These are phyloP conservation scores for Morpho deidamia DNA, from an alignment of 2,888 invertebrate species.

Conservation along the genomic window DNA sequence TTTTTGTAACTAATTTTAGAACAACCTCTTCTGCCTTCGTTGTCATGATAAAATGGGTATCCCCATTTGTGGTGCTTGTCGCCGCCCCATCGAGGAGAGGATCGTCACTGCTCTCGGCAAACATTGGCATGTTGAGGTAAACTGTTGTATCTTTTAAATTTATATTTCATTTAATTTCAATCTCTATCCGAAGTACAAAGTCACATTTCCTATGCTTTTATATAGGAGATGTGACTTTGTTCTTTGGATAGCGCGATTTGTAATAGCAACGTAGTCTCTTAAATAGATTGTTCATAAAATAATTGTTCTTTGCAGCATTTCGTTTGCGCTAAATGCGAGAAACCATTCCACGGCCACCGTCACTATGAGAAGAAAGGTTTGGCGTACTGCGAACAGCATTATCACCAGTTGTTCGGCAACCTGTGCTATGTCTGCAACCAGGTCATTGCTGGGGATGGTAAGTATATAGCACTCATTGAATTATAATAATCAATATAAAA, in stretches of 20 bases:
- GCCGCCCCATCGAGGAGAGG: conserved; percentile 98
- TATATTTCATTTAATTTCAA: neutral
- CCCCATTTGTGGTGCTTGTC: conserved; percentile 99
- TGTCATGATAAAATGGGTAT: conserved; percentile 99
- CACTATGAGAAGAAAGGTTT: conserved; percentile 99
- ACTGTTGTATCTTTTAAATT: neutral
- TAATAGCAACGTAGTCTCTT: no score
- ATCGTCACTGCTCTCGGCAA: conserved; percentile 99
- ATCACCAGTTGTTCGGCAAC: conserved; percentile 99
- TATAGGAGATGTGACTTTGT: no score
- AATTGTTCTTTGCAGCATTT: conserved; percentile 86
- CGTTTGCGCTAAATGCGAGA: conserved; percentile 99
- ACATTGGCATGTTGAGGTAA: conserved; percentile 98
- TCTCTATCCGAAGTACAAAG: no score
- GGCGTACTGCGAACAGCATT: conserved; percentile 99
- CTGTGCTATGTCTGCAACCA: conserved; percentile 99
- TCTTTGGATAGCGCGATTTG: no score
- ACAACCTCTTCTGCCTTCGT: conserved; percentile 97
- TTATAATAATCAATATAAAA: no score
- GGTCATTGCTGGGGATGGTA: conserved; percentile 98
- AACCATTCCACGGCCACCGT: conserved; percentile 98
- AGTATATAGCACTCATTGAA: conserved; percentile 33
- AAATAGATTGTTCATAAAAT: no score
- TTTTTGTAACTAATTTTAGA: conserved; percentile 68
- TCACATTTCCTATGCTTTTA: no score